Evolutionary conservation across 2,888 invertebrate species (phyloP), one percentile per base, ranked within the genome.

Genomic region (Criorhina ranunculi): DNA sequence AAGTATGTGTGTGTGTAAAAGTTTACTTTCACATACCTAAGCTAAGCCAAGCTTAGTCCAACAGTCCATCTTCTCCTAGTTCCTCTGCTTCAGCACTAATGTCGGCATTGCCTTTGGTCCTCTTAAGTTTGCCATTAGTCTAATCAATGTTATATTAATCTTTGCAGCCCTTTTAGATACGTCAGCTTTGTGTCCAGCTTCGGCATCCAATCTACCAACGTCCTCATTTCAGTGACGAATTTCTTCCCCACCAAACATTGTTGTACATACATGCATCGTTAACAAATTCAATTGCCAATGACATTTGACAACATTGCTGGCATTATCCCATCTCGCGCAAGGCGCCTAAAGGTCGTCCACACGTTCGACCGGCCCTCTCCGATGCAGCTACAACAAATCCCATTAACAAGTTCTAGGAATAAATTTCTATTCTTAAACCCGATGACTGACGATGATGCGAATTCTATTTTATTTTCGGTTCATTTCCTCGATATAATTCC

Each of bases 331-430:
- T 24, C 19, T n/a, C 24, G 33, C n/a, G 29, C 12, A 37, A 55
- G 77, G 77, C 80, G 80, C 80, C 80, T 75, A 19, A 55, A 80
- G 80, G 73, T 67, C 80, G 67, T 55, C 73, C 59, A 67, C 59
- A 35, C 59, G 24, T 29, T 66, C 42, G 17, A 24, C 66, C 42
- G 31, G 42, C 15, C n/a, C 31, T 15, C 57, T 17, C 8, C 57
- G 17, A 44, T 80, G 66, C 42, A 79, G 44, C 59, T 75, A 40
- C 19, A 75, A 8, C 44, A 62, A 46, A 62, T 80, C 40, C 44
- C 66, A 82, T 82, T 77, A 82, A 60, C 70, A 66, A 82, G 46
- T 82, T 82, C 73, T 60, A 37, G 7, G 44, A 80, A 75, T 60
- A 66, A 59, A 60, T 37, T 53, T 80, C 82, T 82, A 77, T 82